These are phyloP conservation scores for Podarcis cretensis DNA, from an alignment of 2,113 vertebrate genomes.

Conservation along the genomic window DNA sequence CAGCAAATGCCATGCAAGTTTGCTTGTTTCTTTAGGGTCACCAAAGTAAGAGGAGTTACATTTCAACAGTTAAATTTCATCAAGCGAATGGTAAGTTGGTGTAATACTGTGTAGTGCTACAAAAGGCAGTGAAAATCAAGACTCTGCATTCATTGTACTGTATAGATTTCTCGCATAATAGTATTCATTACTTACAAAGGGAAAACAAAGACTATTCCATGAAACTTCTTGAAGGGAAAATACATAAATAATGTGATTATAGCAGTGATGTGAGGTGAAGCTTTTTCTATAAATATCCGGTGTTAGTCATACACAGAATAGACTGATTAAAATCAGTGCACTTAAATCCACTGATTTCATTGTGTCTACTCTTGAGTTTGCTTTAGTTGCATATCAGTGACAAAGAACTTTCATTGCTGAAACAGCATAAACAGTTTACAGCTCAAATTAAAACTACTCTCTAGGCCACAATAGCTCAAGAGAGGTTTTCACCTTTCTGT, in stretches of 20 bases:
- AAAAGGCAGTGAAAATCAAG: background rate
- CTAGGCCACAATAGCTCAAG: too few relatives aligned
- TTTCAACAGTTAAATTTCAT: slow-evolving; percentile 89
- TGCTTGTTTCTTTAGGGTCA: slow-evolving; percentile 71
- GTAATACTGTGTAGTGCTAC: background rate
- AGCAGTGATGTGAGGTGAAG: too few relatives aligned
- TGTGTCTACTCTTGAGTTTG: too few relatives aligned
- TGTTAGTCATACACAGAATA: too few relatives aligned
- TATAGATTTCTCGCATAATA: background rate
- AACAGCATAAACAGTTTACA: too few relatives aligned
- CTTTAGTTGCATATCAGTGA: too few relatives aligned
- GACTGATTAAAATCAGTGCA: too few relatives aligned
- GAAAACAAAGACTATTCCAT: background rate
- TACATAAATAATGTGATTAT: background rate
- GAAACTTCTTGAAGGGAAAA: background rate
- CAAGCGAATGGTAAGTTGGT: slow-evolving; percentile 84
- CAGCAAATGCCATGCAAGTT: slow-evolving; percentile 64
- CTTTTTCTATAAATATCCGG: too few relatives aligned
- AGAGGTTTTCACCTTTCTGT: too few relatives aligned
- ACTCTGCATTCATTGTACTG: background rate
- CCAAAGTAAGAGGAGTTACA: slow-evolving; percentile 74
- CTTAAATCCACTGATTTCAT: too few relatives aligned
- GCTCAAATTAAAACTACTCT: too few relatives aligned
- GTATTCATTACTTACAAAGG: background rate
- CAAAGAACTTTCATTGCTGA: too few relatives aligned